These are phyloP conservation scores for Hormaphis cornu DNA, from an alignment of 1,140 invertebrate species.

Conservation along the genomic window DNA sequence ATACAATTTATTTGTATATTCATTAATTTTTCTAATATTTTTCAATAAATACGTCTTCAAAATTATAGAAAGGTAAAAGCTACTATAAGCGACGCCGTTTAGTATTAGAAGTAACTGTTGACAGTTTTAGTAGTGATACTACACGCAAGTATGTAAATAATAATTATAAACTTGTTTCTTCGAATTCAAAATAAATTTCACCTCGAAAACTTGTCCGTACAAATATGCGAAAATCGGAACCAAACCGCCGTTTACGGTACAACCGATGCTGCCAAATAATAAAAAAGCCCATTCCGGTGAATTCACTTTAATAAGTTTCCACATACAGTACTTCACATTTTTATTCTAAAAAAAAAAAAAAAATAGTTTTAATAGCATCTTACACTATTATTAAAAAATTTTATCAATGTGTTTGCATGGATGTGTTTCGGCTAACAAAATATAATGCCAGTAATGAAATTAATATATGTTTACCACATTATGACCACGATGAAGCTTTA, in stretches of 20 bases:
- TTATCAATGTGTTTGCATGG: neutral
- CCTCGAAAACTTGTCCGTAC: constrained; percentile 70
- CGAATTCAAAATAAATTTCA: too few species aligned
- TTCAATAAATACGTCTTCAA: too few species aligned
- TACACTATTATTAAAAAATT: too few species aligned
- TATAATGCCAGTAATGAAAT: neutral
- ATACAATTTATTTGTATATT: too few species aligned
- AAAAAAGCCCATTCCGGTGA: constrained; percentile 62
- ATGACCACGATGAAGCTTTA: neutral
- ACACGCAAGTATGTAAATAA: too few species aligned
- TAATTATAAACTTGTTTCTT: too few species aligned
- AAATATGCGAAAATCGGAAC: constrained; percentile 68
- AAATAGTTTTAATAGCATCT: neutral
- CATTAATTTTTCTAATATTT: too few species aligned
- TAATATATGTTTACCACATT: neutral
- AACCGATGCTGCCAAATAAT: constrained; percentile 54
- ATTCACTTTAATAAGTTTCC: constrained; percentile 55
- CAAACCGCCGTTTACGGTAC: constrained; percentile 57
- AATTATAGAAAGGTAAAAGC: too few species aligned
- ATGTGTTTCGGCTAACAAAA: neutral
- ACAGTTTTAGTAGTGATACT: too few species aligned
- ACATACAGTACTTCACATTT: constrained; percentile 36
- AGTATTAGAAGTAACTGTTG: too few species aligned
- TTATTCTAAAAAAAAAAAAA: neutral
- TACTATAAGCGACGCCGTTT: too few species aligned